Conservation (phyloP, 2,888 invertebrate genomes). For the Mesochorus sp. region DNA sequence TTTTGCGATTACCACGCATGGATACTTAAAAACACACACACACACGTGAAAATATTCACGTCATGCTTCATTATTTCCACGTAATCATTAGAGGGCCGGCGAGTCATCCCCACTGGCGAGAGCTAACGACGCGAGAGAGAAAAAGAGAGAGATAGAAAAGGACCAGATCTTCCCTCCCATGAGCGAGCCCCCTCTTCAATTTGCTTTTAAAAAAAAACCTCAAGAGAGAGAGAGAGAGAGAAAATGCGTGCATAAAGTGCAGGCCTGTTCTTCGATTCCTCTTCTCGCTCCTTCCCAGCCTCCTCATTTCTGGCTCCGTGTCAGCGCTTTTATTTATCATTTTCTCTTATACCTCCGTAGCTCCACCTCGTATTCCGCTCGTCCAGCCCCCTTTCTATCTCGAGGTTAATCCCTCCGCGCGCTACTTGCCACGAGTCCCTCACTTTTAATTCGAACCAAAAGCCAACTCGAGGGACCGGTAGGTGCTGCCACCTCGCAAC, state of each 20-base stretch:
- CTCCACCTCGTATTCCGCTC: slow-evolving; percentile 51
- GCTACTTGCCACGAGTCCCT: background rate
- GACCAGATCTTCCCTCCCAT: slow-evolving; percentile 13
- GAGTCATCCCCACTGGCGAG: slow-evolving; percentile 69
- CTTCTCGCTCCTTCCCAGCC: slow-evolving; percentile 31
- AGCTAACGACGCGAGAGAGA: slow-evolving; percentile 3
- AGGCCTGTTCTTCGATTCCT: background rate
- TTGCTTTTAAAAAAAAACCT: background rate
- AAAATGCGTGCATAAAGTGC: background rate
- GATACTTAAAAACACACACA: background rate
- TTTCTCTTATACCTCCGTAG: slow-evolving; percentile 16
- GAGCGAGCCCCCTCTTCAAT: slow-evolving; percentile 35
- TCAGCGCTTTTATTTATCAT: background rate
- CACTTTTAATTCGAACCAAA: slow-evolving; percentile 49
- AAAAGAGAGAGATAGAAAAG: slow-evolving; percentile 14
- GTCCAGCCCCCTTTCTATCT: slow-evolving; percentile 59
- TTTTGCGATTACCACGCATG: slow-evolving; percentile 71
- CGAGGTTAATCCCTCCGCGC: slow-evolving; percentile 23
- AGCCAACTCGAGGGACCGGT: slow-evolving; percentile 62
- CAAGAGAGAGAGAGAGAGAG: background rate
- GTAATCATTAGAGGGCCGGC: slow-evolving; percentile 70
- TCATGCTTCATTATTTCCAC: slow-evolving; percentile 79
- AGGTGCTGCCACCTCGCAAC: slow-evolving; percentile 76
- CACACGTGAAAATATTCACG: slow-evolving; percentile 55
- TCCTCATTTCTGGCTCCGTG: slow-evolving; percentile 53